These are phyloP conservation scores for Anodontia alba DNA, from an alignment of 2,888 invertebrate genomes.

Conservation along the genomic window DNA sequence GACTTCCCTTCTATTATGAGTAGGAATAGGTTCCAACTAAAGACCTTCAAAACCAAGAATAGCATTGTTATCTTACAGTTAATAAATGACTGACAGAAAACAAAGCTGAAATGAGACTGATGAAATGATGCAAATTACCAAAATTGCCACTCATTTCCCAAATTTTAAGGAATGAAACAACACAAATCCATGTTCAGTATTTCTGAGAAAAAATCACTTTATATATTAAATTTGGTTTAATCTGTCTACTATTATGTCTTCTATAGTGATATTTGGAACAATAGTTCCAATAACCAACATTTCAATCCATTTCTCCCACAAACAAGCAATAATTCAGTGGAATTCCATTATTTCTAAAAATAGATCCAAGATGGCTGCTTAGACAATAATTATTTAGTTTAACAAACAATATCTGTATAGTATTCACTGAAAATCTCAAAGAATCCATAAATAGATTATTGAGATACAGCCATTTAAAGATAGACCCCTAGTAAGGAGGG, in stretches of 20 bases:
- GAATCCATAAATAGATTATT: neutral
- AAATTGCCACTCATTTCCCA: neutral
- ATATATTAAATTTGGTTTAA: neutral
- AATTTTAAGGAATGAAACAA: neutral
- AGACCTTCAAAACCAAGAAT: neutral
- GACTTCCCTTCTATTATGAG: constrained; percentile 20
- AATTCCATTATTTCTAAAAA: constrained; percentile 7
- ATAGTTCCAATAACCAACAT: neutral
- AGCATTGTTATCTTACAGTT: neutral
- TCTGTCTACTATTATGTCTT: neutral
- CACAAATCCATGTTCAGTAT: neutral
- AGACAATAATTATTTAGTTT: neutral
- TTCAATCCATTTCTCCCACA: constrained; percentile 1
- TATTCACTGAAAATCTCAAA: neutral
- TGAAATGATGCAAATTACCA: neutral
- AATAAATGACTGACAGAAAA: neutral
- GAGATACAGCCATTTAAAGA: neutral
- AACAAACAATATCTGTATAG: neutral
- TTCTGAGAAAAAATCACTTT: neutral
- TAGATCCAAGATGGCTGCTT: constrained; percentile 4
- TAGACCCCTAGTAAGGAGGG: neutral
- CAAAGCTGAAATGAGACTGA: neutral
- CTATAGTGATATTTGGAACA: neutral
- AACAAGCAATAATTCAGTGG: neutral
- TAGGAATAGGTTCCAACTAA: constrained; percentile 26